Evolutionary conservation across 2,797 vertebrate species (phyloP).

Genomic region (Pantherophis vulpinus): DNA sequence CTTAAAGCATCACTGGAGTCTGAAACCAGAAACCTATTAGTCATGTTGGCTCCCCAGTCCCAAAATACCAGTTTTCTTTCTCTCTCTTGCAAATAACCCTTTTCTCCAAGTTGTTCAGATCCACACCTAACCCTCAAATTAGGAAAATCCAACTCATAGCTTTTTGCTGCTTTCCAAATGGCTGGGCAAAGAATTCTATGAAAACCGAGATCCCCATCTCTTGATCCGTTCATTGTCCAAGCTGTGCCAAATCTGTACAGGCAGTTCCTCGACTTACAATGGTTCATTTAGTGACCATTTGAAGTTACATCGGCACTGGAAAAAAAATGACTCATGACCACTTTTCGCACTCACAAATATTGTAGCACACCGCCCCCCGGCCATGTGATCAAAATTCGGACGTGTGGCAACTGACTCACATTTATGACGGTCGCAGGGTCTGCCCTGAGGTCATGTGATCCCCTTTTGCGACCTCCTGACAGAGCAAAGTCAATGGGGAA

Average conservation of each 20-base stretch:
- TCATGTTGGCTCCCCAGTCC: background rate
- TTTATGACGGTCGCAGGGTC: too few species aligned
- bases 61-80: background rate
- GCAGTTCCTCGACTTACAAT: too few species aligned
- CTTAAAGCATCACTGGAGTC: background rate
- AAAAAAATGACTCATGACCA: too few species aligned
- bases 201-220: background rate
- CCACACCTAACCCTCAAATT: background rate
- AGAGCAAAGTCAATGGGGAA: too few species aligned
- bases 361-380: too few species aligned
- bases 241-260: background rate
- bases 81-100: background rate
- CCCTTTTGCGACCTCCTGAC: too few species aligned
- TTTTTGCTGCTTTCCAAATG: background rate
- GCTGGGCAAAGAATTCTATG: background rate
- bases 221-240: background rate
- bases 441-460: too few species aligned
- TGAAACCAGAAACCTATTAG: background rate
- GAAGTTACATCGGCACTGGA: too few species aligned
- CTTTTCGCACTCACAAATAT: too few species aligned
- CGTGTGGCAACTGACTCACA: too few species aligned
- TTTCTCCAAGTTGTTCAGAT: background rate
- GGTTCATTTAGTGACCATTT: too few species aligned
- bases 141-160: background rate
- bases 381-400: too few species aligned